phyloP scores from a whole-genome alignment of 2,888 invertebrate species.

The Julus scandinavius region DNA sequence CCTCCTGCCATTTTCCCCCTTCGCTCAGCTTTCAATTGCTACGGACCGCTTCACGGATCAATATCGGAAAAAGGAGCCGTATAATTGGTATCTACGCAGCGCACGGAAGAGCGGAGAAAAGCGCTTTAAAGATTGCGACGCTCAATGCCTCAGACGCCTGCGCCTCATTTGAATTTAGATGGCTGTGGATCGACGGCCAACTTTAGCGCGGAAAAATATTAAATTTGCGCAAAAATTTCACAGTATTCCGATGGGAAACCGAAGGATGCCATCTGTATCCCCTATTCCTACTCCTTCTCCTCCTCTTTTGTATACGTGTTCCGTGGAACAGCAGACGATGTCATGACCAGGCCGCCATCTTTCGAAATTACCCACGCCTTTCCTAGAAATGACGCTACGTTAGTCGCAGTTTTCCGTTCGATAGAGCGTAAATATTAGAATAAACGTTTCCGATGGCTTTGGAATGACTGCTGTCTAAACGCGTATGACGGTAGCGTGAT shows the following conservation, averaged over 20 bases:
- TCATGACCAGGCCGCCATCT: no score
- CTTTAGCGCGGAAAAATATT: neutral
- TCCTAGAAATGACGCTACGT: no score
- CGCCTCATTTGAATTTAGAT: constrained; percentile 37
- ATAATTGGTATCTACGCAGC: constrained; percentile 38
- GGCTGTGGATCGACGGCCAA: neutral
- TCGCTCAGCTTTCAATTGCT: constrained; percentile 38
- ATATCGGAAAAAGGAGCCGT: constrained; percentile 42
- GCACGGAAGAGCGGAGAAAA: constrained; percentile 20
- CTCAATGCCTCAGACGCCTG: neutral
- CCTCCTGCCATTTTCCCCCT: neutral
- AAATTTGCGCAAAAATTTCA: neutral
- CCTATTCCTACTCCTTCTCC: no score
- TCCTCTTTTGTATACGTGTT: no score
- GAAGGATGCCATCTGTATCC: no score
- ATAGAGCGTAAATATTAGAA: no score
- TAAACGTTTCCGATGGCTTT: no score
- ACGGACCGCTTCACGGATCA: constrained; percentile 42
- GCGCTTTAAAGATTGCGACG: constrained; percentile 38
- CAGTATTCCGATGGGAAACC: neutral
- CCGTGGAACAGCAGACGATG: no score
- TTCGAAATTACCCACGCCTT: no score
- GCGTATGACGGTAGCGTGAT: no score
- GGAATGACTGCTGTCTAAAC: no score
- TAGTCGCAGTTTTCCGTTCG: no score